Percentiles rank a stretch among this genome's conserved stretches.
Conservation (phyloP, 2,888 invertebrate genomes). For the Neocrepidodera transversa region DNA sequence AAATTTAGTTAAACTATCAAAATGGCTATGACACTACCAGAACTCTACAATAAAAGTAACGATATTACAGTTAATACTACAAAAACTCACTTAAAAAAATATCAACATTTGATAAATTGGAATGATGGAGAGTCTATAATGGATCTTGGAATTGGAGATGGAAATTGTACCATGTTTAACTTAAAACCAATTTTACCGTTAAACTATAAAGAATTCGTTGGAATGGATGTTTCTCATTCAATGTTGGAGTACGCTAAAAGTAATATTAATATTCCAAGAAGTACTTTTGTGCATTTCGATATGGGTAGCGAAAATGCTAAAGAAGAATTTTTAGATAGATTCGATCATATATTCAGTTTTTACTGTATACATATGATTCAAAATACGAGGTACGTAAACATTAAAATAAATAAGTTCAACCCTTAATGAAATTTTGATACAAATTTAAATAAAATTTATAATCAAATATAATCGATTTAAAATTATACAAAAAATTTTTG, state of each 20-base stretch:
- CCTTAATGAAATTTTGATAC: too few relatives aligned
- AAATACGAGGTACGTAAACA: slow-evolving; percentile 3
- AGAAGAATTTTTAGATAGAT: neutral
- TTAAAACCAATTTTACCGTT: neutral
- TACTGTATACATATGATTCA: slow-evolving; percentile 14
- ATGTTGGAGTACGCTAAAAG: slow-evolving; percentile 6
- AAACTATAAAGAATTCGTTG: neutral
- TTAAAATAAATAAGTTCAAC: too few relatives aligned
- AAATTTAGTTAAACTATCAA: neutral
- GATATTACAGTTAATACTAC: neutral
- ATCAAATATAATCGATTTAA: too few relatives aligned
- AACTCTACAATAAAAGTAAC: slow-evolving; percentile 2
- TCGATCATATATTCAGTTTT: slow-evolving; percentile 9
- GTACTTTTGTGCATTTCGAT: neutral
- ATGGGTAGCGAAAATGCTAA: neutral
- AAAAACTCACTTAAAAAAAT: neutral
- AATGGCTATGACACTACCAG: slow-evolving; percentile 8
- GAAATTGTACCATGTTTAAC: neutral
- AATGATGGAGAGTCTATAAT: neutral
- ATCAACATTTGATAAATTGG: neutral
- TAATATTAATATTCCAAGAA: slow-evolving; percentile 5
- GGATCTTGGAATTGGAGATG: neutral
- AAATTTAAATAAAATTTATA: too few relatives aligned
- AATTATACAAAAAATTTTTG: too few relatives aligned
- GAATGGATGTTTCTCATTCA: neutral